A percentile compares a stretch with the other conserved stretches of the same genome.
phyloP scores from a whole-genome alignment of 2,888 invertebrate species.

The Psylliodes chrysocephalus region DNA sequence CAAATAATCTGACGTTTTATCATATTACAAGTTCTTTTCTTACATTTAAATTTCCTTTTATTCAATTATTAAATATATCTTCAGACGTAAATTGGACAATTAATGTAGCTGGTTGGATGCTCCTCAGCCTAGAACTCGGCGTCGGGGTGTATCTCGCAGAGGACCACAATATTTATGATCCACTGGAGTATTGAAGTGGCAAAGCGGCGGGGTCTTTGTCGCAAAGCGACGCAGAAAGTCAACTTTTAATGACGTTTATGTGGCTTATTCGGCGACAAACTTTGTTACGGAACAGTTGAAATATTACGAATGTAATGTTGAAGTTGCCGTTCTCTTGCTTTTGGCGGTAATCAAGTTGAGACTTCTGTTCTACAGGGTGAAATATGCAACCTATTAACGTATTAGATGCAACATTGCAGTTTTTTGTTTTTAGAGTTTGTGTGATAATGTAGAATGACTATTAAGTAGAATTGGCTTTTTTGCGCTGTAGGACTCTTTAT shows the following conservation, averaged over 20 bases:
- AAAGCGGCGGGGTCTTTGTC: slow-evolving; percentile 41
- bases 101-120: slow-evolving; percentile 42
- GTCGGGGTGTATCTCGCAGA: slow-evolving; percentile 31
- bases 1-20: too few species aligned
- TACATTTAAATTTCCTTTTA: too few species aligned
- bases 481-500: too few species aligned
- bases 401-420: too few species aligned
- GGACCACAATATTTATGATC: slow-evolving; percentile 52
- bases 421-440: too few species aligned
- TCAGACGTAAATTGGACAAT: slow-evolving; percentile 50
- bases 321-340: slow-evolving; percentile 31
- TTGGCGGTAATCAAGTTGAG: slow-evolving; percentile 38
- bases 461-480: too few species aligned
- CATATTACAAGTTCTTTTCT: too few species aligned
- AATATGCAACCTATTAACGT: too few species aligned
- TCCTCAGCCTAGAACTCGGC: slow-evolving; percentile 22
- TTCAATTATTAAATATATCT: neutral
- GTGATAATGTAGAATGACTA: too few species aligned
- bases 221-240: slow-evolving; percentile 45
- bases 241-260: slow-evolving; percentile 54
- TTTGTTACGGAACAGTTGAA: slow-evolving; percentile 50
- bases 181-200: slow-evolving; percentile 52
- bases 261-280: slow-evolving; percentile 51
- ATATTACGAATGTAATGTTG: slow-evolving; percentile 46
- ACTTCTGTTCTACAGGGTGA: neutral